Percentiles rank a stretch among this genome's conserved stretches.
Conservation (phyloP, 1,140 invertebrate genomes). For the Triops longicaudatus region DNA sequence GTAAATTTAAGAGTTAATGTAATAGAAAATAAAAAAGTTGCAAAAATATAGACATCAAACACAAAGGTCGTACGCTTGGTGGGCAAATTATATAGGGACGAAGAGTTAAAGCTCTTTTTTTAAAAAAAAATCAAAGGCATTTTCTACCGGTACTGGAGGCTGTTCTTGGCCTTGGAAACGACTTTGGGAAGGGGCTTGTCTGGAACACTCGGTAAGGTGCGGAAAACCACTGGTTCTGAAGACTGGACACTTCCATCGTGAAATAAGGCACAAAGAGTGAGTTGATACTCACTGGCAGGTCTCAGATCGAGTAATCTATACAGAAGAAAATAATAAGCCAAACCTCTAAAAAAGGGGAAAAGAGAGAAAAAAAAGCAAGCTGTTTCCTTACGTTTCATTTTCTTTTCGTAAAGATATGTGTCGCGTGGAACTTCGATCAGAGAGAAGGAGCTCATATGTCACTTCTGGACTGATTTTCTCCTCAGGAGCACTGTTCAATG, state of each 20-base stretch:
- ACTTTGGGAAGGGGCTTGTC: conserved; percentile 42
- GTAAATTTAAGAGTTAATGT: no score
- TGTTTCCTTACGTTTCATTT: conserved; percentile 17
- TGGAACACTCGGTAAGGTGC: conserved; percentile 41
- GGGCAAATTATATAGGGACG: conserved; percentile 36
- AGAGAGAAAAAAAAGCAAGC: no score
- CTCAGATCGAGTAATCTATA: conserved; percentile 63
- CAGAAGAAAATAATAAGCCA: conserved; percentile 20
- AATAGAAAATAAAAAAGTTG: no score
- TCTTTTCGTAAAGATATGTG: neutral
- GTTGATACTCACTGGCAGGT: conserved; percentile 69
- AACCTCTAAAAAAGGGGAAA: neutral
- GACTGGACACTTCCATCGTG: conserved; percentile 39
- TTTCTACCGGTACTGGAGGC: conserved; percentile 29
- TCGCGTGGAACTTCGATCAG: neutral
- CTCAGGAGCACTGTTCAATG: neutral
- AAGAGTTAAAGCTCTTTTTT: neutral
- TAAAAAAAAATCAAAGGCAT: no score
- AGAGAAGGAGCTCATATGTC: neutral
- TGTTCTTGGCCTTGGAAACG: conserved; percentile 40
- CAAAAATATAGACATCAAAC: no score
- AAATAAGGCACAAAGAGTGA: conserved; percentile 52
- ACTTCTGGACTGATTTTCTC: neutral
- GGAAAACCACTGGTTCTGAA: conserved; percentile 36
- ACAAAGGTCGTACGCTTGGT: neutral